Evolutionary conservation across 2,888 invertebrate species (phyloP).

Genomic region (Falcaria lacertinaria): DNA sequence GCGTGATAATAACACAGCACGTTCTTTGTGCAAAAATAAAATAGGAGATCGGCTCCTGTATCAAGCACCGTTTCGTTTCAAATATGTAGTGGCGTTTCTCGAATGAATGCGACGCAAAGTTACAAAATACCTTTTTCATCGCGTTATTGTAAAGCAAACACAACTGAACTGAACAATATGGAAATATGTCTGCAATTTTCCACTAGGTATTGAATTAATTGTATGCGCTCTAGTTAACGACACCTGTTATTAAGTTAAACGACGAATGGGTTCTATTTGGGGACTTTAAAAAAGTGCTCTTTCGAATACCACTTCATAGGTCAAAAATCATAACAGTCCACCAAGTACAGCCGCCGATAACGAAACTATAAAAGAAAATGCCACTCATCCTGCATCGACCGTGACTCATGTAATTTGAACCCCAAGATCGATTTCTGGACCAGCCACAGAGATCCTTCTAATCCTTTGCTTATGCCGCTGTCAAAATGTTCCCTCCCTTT

Average conservation of each 20-base stretch:
- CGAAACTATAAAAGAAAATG: background rate
- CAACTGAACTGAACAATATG: constrained; percentile 1
- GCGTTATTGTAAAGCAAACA: constrained; percentile 2
- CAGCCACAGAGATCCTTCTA: background rate
- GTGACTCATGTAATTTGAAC: background rate
- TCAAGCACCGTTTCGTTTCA: constrained; percentile 17
- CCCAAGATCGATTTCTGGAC: background rate
- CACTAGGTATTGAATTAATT: constrained; percentile 10
- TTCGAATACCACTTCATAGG: no score
- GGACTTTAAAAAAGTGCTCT: no score
- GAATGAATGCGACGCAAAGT: constrained; percentile 16
- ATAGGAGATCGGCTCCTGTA: constrained; percentile 7
- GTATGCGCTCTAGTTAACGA: background rate
- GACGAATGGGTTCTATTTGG: no score
- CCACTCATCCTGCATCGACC: background rate
- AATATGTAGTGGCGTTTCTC: constrained; percentile 22
- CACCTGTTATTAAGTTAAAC: no score
- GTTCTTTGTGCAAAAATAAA: no score
- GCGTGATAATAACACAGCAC: no score
- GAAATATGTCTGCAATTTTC: constrained; percentile 13
- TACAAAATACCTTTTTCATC: constrained; percentile 17
- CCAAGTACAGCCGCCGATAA: no score
- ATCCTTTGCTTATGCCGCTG: constrained; percentile 1
- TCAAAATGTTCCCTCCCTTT: background rate
- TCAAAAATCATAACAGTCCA: no score